A percentile compares a stretch with the other conserved stretches of the same genome.
phyloP scores from a whole-genome alignment of 1,140 invertebrate genomes.

The Eulimnadia texana region DNA sequence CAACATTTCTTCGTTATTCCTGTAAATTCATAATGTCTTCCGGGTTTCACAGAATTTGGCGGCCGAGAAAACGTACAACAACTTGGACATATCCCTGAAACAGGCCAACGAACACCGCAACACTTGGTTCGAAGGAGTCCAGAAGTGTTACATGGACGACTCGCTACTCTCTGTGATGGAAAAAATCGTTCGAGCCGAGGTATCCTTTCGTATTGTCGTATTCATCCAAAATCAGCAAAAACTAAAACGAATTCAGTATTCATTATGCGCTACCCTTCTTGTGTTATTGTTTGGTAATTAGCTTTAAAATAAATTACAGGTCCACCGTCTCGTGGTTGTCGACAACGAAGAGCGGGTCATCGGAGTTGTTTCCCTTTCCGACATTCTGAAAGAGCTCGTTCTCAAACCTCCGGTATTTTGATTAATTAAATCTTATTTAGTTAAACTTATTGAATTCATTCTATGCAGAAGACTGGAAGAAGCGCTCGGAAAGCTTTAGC shows the following conservation, averaged over 20 bases:
- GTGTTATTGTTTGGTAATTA: slow-evolving; percentile 4
- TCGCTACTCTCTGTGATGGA: slow-evolving; percentile 84
- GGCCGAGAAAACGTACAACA: slow-evolving; percentile 98
- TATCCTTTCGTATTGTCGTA: slow-evolving; percentile 29
- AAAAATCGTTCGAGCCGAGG: slow-evolving; percentile 90
- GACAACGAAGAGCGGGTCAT: slow-evolving; percentile 81
- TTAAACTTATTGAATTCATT: not conserved
- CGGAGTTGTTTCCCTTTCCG: slow-evolving; percentile 92
- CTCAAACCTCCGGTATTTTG: slow-evolving; percentile 49
- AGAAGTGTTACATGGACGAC: slow-evolving; percentile 84
- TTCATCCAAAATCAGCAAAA: not conserved
- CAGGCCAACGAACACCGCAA: slow-evolving; percentile 88
- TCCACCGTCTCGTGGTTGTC: slow-evolving; percentile 86
- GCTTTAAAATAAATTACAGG: slow-evolving; percentile 38
- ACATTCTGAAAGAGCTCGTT: slow-evolving; percentile 78
- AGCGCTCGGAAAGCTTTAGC: not conserved
- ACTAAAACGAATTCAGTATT: not conserved
- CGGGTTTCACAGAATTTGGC: slow-evolving; percentile 70
- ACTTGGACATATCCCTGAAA: slow-evolving; percentile 86
- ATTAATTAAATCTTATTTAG: not conserved
- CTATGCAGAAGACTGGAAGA: not conserved
- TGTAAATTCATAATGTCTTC: not conserved
- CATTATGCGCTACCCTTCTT: too few relatives aligned
- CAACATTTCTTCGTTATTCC: not conserved
- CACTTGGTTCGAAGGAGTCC: slow-evolving; percentile 95